Evolutionary conservation across 2,113 vertebrate genomes (phyloP).

Genomic region (Mugil cephalus): DNA sequence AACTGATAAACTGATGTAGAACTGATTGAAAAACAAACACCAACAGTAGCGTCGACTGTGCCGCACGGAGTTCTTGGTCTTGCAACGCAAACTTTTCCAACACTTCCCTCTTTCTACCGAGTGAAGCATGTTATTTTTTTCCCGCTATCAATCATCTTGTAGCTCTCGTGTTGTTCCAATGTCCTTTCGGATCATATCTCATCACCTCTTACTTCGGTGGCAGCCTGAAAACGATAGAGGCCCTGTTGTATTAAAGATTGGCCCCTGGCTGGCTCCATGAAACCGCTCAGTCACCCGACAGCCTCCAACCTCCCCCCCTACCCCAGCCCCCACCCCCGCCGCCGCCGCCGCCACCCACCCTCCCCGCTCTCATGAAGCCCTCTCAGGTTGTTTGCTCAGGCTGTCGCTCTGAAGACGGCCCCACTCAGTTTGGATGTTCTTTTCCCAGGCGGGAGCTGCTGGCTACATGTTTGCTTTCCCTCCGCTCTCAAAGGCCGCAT

Average conservation of each 20-base stretch:
- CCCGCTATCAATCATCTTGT: no score
- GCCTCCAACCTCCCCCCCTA: background rate
- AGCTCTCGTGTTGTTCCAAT: background rate
- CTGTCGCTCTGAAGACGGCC: slow-evolving; percentile 71
- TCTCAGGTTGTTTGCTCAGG: slow-evolving; percentile 80
- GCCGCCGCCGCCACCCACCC: background rate
- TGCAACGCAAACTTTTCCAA: no score
- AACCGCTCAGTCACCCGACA: slow-evolving; percentile 29
- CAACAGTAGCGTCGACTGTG: no score
- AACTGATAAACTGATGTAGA: no score
- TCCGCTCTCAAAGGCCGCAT: slow-evolving; percentile 78
- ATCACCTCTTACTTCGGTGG: background rate
- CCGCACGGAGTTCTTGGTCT: no score
- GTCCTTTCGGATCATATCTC: background rate
- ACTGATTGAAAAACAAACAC: no score
- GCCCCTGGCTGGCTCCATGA: slow-evolving; percentile 38
- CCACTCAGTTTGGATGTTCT: slow-evolving; percentile 76
- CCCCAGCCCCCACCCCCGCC: no score
- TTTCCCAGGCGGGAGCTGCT: slow-evolving; percentile 78
- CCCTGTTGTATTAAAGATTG: slow-evolving; percentile 20
- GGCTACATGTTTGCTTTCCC: slow-evolving; percentile 77
- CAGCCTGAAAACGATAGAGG: slow-evolving; percentile 1
- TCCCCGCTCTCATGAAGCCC: slow-evolving; percentile 48
- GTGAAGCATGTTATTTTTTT: no score
- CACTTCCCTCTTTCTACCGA: no score